Evolutionary conservation across 2,888 invertebrate genomes (phyloP).

Genomic region (Ceraclea dissimilis): DNA sequence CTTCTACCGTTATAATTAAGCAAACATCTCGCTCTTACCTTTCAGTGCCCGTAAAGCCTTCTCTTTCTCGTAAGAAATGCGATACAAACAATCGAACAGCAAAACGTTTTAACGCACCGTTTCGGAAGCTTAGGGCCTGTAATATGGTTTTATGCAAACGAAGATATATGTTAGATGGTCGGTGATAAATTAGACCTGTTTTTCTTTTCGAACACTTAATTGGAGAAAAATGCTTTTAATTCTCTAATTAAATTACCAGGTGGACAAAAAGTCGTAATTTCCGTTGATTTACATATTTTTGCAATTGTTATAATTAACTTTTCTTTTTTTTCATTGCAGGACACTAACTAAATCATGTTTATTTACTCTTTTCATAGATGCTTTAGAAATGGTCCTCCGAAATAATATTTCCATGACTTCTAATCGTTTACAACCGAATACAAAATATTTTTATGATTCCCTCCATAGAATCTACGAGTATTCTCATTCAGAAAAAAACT

Average conservation of each 20-base stretch:
- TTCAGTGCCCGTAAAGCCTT: slow-evolving; percentile 6
- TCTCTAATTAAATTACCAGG: slow-evolving; percentile 22
- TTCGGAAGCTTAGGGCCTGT: slow-evolving; percentile 21
- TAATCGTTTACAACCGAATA: too few species aligned
- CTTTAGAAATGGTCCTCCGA: too few species aligned
- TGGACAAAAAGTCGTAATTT: slow-evolving; percentile 10
- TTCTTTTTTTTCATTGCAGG: slow-evolving; percentile 1
- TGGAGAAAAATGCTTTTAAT: slow-evolving; percentile 26
- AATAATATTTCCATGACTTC: too few species aligned
- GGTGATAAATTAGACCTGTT: slow-evolving; percentile 26
- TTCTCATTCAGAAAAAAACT: too few species aligned
- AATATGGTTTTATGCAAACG: slow-evolving; percentile 25
- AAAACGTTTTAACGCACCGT: slow-evolving; percentile 21
- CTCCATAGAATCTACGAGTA: too few species aligned
- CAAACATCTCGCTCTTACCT: slow-evolving; percentile 11
- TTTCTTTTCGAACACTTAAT: slow-evolving; percentile 25
- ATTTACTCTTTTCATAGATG: too few species aligned
- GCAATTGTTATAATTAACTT: neutral
- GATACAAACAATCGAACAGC: slow-evolving; percentile 21
- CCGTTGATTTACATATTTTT: neutral
- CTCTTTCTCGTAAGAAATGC: slow-evolving; percentile 21
- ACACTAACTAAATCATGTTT: too few species aligned
- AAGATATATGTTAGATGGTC: slow-evolving; percentile 25
- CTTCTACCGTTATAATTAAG: slow-evolving; percentile 21
- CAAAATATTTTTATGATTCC: too few species aligned